These are phyloP conservation scores for Cebus imitator DNA, from an alignment of 2,113 vertebrate genomes.

Conservation along the genomic window DNA sequence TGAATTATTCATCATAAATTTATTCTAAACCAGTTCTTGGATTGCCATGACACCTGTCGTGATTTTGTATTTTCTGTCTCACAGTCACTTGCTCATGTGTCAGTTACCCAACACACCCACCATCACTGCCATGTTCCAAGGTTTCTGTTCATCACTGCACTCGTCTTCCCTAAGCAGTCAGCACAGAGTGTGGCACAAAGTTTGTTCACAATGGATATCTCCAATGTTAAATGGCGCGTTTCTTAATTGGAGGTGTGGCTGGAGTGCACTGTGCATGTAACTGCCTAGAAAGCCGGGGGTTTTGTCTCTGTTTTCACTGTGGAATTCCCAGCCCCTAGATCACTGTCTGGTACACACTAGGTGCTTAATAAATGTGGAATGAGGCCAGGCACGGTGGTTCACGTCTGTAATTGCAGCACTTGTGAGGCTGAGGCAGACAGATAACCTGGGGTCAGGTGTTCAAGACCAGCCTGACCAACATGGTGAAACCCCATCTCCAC, in stretches of 20 bases:
- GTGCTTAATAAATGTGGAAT: neutral
- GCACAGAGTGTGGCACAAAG: neutral
- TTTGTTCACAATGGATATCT: neutral
- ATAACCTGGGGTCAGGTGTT: no score
- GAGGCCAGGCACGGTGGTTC: no score
- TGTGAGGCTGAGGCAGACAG: no score
- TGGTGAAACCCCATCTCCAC: no score
- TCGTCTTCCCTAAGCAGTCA: neutral
- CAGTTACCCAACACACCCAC: neutral
- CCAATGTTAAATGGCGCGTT: neutral
- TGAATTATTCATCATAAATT: constrained; percentile 48
- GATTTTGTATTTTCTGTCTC: constrained; percentile 6
- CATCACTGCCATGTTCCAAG: neutral
- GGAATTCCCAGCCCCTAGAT: neutral
- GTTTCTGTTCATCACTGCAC: neutral
- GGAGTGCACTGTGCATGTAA: neutral
- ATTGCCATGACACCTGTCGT: constrained; percentile 31
- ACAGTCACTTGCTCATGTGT: neutral
- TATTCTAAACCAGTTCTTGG: neutral
- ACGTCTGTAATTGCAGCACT: no score
- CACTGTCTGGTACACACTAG: neutral
- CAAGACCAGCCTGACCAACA: no score
- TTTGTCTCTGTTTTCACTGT: neutral
- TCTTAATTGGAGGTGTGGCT: neutral
- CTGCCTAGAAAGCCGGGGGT: neutral